A percentile compares a stretch with the other conserved stretches of the same genome.
Evolutionary conservation across 2,797 vertebrate genomes (phyloP).

Genomic region (Poeciliopsis presidionis): DNA sequence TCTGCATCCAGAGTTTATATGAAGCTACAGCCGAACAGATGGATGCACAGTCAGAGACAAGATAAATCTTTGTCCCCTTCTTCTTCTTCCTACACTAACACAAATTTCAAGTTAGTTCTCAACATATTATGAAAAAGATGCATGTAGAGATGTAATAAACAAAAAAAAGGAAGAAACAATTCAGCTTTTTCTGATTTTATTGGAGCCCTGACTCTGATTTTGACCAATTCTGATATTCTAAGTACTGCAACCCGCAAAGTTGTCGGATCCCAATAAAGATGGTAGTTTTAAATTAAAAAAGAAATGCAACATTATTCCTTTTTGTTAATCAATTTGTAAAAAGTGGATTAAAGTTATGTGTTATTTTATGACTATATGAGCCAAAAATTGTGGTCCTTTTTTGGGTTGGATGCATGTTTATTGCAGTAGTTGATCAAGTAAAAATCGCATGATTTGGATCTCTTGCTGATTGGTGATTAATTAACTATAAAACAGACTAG

Average conservation of each 20-base stretch:
- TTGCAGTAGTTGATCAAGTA: not conserved
- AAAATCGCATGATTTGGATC: not conserved
- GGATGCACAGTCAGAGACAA: constrained; percentile 24
- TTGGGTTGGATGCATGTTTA: not conserved
- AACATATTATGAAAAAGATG: not conserved
- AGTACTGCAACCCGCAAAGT: not conserved
- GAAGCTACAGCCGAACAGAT: constrained; percentile 34
- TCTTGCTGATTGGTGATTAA: not conserved
- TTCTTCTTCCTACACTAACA: constrained; percentile 6
- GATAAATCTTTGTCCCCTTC: constrained; percentile 39
- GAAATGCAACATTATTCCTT: not conserved
- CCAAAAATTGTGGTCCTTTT: not conserved
- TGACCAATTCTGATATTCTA: not conserved
- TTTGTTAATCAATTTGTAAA: not conserved
- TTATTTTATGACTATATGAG: not conserved
- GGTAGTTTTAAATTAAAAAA: not conserved
- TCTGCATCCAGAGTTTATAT: constrained; percentile 30
- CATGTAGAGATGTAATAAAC: not conserved
- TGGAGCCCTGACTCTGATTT: not conserved
- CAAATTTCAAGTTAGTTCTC: not conserved
- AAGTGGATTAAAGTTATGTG: not conserved
- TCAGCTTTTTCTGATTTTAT: not conserved
- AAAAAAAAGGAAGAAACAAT: too few species aligned
- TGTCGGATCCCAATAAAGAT: not conserved
- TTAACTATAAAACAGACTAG: not conserved